A percentile compares a stretch with the other conserved stretches of the same genome.
These are phyloP conservation scores for Macropus fuliginosus DNA, from an alignment of 2,797 vertebrate genomes.

Conservation along the genomic window DNA sequence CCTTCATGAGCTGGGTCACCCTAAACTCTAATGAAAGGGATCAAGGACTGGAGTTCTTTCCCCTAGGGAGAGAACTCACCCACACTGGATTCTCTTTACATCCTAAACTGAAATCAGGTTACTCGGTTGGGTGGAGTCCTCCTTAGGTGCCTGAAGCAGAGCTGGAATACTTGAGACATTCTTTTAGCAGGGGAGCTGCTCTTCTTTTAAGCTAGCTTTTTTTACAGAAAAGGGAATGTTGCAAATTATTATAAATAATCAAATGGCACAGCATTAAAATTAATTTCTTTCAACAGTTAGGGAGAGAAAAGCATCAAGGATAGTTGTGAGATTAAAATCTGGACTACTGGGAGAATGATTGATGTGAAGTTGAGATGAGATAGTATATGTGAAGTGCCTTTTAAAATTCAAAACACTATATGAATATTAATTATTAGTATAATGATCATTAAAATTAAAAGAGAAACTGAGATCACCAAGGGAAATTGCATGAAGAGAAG, in stretches of 20 bases:
- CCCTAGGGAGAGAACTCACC: not conserved
- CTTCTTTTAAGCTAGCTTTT: not conserved
- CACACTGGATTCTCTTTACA: not conserved
- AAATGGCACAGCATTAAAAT: not conserved
- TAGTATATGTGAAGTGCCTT: not conserved
- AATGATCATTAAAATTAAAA: not conserved
- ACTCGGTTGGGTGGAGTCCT: not conserved
- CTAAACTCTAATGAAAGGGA: not conserved
- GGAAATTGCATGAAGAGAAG: not conserved
- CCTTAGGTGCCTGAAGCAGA: not conserved
- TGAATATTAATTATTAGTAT: not conserved
- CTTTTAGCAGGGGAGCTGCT: not conserved
- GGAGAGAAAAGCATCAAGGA: not conserved
- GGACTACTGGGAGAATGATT: not conserved
- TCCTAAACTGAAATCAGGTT: not conserved
- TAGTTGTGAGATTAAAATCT: not conserved
- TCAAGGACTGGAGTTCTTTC: not conserved
- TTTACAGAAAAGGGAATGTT: not conserved
- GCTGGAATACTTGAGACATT: not conserved
- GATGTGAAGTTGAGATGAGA: not conserved
- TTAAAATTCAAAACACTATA: not conserved
- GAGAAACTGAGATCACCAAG: not conserved
- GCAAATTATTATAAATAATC: not conserved
- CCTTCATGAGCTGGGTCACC: not conserved
- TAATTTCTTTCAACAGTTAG: not conserved